Percentiles rank a stretch among this genome's conserved stretches.
These are phyloP conservation scores for Palloptera scutellata DNA, from an alignment of 2,888 invertebrate genomes.

Conservation along the genomic window DNA sequence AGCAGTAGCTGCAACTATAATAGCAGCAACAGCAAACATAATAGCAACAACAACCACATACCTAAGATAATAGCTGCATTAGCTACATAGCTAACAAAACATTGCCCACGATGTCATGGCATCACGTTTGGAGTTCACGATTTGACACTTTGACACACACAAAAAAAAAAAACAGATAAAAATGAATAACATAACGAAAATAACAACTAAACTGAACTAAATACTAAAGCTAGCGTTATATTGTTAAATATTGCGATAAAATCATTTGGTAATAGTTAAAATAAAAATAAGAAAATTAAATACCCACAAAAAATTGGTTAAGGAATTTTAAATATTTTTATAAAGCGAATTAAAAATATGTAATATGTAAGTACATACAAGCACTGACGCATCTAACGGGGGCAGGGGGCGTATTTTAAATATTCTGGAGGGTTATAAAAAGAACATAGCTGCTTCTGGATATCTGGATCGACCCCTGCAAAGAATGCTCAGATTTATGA, in stretches of 20 bases:
- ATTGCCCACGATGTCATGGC: constrained; percentile 24
- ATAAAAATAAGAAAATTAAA: neutral
- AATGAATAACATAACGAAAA: constrained; percentile 1
- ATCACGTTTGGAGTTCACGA: constrained; percentile 40
- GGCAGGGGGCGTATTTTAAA: too few relatives aligned
- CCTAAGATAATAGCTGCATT: too few relatives aligned
- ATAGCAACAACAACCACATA: constrained; percentile 16
- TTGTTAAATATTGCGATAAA: constrained; percentile 3
- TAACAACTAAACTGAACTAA: neutral
- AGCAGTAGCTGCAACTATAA: constrained; percentile 1
- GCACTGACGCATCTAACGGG: too few relatives aligned
- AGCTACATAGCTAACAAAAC: neutral
- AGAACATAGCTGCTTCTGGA: too few relatives aligned
- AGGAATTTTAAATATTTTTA: neutral
- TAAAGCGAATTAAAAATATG: neutral
- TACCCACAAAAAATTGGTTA: neutral
- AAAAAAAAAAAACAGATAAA: constrained; percentile 14
- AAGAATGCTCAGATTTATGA: too few relatives aligned
- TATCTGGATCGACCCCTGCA: too few relatives aligned
- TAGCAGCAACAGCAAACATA: constrained; percentile 1
- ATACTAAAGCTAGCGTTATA: constrained; percentile 8
- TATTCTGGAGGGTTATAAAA: too few relatives aligned
- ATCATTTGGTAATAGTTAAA: constrained; percentile 18
- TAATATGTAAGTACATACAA: neutral
- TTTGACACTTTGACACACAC: constrained; percentile 38